Base-by-base conservation (phyloP, 2,888 invertebrate genomes). In the Drosophila pegasa region DNA sequence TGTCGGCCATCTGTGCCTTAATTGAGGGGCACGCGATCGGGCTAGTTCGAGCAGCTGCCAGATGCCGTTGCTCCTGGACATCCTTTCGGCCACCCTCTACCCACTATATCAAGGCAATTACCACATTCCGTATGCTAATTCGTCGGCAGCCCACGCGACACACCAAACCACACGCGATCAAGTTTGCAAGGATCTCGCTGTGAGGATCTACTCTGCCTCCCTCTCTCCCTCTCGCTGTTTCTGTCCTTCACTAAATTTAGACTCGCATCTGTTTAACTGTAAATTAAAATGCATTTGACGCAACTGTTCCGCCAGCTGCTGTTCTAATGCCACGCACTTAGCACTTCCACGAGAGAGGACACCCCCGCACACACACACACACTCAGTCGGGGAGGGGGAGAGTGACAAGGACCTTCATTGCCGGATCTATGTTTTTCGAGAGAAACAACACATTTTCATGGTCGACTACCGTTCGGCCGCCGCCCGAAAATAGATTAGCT, bases 211-310 rank as follows among this genome's bases (percentile, higher is more conserved):
- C 9, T 6, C 29, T 18, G 18, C 7, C 27, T 31, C 27, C 3
- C 14, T 20, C 20, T 2, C 5, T 14, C 31, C 3, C 12, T 20
- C 20, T 12, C 35, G 10, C 47, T 29, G 12, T 18, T 18, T 20
- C 14, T 40, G 9, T 35, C 27, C 0, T 3, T 31, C 16, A 67
- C 80, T 80, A 82, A 86, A 80, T 78, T 83, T 78, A 83, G 31
- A 56, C 18, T 47, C 57, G 68, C 86, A 83, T 86, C 86, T 83
- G 83, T 25, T 25, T 78, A 81, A 68, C 79, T 85, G 83, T 87
- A 86, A 86, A 86, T 86, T 86, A 83, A 86, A 87, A 86, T 86
- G 80, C 85, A 86, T 86, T 86, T 86, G 83, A 86, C 88, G 86
- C 85, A 86, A 86, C 86, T 85, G 78, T 63, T 66, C 70, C 82